Evolutionary conservation across 2,797 vertebrate genomes (phyloP), one percentile per base, ranked within the genome.

Genomic region (Schizopygopsis malacanthus): DNA sequence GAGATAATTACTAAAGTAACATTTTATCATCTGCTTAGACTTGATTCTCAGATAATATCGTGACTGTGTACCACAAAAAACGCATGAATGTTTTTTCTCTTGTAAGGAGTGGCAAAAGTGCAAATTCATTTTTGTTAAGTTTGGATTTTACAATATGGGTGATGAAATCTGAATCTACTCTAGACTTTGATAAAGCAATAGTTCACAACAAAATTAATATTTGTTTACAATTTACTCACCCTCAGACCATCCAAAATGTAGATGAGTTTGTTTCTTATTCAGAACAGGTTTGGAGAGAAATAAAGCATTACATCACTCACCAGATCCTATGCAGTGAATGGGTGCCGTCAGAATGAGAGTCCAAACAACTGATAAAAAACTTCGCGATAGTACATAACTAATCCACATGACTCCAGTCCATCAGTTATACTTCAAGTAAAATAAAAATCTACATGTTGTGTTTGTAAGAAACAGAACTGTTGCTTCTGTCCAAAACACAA

Each of bases 91-190:
- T 61, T 13, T 59, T 59, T 54, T 5, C 52, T 2, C 2, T 4
- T 37, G 18, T 61, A 73, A 65, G 56, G 71, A 76, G 71, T 65
- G 82, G 81, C 43, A 18, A 59, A 20, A 20, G 22, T 41, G 13
- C 22, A 43, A 41, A 8, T 59, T 3, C 1, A 22, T 50, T 70
- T 54, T 63, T 59, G 9, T 41, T 33, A 25, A 20, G 25, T 52
- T 52, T 50, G 47, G 2, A 16, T 73, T 45, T 13, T 72, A 25
- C 12, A 52, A 16, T 80, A 20, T 25, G 28, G 4, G 6, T 54
- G 25, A 69, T 70, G 8, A 25, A 39, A 39, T 81, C 10, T 25
- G 1, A 22, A 81, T 50, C 22, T 81, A 22, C 18, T 81, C 1
- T 65, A 37, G 10, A 33, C 0, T 33, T 16, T 37, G 28, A 16